Conservation (phyloP, 35 echinoderm and acorn worm genomes). For the Ophioderma brevispina region DNA sequence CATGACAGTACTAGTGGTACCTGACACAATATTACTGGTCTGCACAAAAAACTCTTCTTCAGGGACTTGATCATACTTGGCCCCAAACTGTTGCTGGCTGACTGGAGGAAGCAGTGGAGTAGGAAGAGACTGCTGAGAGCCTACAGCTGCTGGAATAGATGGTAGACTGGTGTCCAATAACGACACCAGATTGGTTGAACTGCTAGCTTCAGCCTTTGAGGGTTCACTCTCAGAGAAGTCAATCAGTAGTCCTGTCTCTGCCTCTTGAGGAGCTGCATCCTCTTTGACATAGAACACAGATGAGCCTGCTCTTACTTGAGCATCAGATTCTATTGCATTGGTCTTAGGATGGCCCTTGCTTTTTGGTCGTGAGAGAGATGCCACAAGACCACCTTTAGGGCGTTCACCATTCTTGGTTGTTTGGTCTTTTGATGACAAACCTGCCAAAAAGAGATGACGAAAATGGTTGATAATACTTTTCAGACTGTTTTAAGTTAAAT, state of each 20-base stretch:
- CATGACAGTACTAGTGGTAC: not conserved
- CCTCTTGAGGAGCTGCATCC: not conserved
- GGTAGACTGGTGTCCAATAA: conserved; percentile 26
- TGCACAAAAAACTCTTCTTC: not conserved
- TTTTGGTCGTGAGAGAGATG: not conserved
- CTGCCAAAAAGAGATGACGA: too few relatives aligned
- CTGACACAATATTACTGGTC: not conserved
- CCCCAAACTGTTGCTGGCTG: not conserved
- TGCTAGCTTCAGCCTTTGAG: not conserved
- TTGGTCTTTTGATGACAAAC: too few relatives aligned
- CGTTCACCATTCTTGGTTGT: not conserved
- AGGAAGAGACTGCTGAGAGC: not conserved
- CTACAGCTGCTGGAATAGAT: not conserved
- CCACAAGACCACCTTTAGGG: not conserved
- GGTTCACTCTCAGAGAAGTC: conserved; percentile 18
- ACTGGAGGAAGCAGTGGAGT: not conserved
- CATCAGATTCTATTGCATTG: not conserved
- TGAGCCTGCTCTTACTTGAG: not conserved
- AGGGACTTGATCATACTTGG: conserved; percentile 18
- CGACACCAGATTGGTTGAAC: not conserved
- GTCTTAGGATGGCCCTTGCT: not conserved
- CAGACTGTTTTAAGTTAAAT: too few relatives aligned
- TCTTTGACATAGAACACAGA: conserved; percentile 49
- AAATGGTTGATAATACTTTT: too few relatives aligned
- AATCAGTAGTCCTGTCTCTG: conserved; percentile 20